These are phyloP conservation scores for Palythoa caribaeorum DNA, from an alignment of 92 coral and sea anemone genomes.

Conservation along the genomic window DNA sequence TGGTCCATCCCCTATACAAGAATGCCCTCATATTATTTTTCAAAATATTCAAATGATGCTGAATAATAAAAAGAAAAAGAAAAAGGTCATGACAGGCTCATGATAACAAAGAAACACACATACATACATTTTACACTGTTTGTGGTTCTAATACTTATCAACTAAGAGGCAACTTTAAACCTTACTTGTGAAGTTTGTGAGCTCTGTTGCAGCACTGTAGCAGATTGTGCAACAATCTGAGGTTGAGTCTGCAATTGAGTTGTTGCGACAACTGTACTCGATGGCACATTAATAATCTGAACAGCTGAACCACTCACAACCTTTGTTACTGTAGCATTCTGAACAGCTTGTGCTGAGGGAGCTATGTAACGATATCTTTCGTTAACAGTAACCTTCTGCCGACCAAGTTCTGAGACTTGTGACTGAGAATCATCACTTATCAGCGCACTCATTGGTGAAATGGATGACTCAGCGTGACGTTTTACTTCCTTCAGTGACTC, in stretches of 20 bases:
- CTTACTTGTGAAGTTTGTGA: conserved; percentile 4
- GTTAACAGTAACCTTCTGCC: conserved; percentile 77
- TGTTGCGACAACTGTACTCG: not conserved
- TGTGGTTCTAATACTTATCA: too few relatives aligned
- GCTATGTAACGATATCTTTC: conserved; percentile 84
- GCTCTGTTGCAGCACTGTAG: not conserved
- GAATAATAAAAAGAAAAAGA: too few relatives aligned
- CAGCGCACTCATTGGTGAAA: conserved; percentile 82
- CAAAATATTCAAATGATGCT: too few relatives aligned
- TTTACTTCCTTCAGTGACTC: conserved; percentile 84
- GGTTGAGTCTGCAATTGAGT: conserved; percentile 3
- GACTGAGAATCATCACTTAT: conserved; percentile 30
- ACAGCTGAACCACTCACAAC: conserved; percentile 30
- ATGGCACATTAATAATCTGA: conserved; percentile 1
- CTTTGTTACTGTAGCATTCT: conserved; percentile 1
- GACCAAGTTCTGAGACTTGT: conserved; percentile 34
- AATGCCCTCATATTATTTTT: too few relatives aligned
- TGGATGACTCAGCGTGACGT: conserved; percentile 70
- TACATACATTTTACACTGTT: too few relatives aligned
- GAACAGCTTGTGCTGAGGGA: conserved; percentile 52
- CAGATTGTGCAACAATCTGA: conserved; percentile 11
- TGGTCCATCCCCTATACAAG: too few relatives aligned
- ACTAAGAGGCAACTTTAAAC: not conserved
- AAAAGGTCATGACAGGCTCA: too few relatives aligned
- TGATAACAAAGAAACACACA: too few relatives aligned